Evolutionary conservation across 1,140 invertebrate genomes (phyloP), one percentile per base, ranked within the genome.

Genomic region (Sarcophaga bullata): DNA sequence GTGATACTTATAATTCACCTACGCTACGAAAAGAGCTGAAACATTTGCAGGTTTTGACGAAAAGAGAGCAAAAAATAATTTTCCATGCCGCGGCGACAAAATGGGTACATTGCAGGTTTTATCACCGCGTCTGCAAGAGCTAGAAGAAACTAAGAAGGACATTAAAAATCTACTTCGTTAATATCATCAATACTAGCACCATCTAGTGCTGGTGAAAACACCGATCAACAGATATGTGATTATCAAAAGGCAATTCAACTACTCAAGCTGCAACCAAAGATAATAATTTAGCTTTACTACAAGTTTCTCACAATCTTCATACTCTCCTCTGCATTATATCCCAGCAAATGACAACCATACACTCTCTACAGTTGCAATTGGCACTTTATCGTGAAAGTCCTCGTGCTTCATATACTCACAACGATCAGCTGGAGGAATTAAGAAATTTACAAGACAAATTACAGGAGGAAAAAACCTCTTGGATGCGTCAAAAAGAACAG

Each of bases 1-100:
- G 95, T 86, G 94, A 94, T 9, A 93, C 94, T 9, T 97, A 96
- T 87, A 93, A 95, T 62, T 95, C 95, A 19, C 95, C 96, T 9
- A 95, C 95, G 19, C 90, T 98, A 82, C 97, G 6, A 95, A 97
- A 86, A 92, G 97, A 50, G 97, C 97, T 0, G 97, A 98, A 91
- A 98, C 97, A 0, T 98, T 98, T 91, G 96, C 96, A 10, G 97
- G 97, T 3, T 98, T 98, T 88, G 97, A 98, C 91, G 94, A 95
- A 83, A 90, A 88, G 82, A 86, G 89, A 3, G 86, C 85, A n/a
- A 90, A 89, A 78, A 82, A 88, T 78, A 50, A 25, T 25, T 83
- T 84, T 50, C 72, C 84, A 17, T 86, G 82, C 86, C 83, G 84
- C 15, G 80, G 81, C 88, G 80, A 84, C 3, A 89, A 89, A 75